These are phyloP conservation scores for Zygothrica quintamaculata DNA, from an alignment of 2,888 invertebrate genomes.

Conservation along the genomic window DNA sequence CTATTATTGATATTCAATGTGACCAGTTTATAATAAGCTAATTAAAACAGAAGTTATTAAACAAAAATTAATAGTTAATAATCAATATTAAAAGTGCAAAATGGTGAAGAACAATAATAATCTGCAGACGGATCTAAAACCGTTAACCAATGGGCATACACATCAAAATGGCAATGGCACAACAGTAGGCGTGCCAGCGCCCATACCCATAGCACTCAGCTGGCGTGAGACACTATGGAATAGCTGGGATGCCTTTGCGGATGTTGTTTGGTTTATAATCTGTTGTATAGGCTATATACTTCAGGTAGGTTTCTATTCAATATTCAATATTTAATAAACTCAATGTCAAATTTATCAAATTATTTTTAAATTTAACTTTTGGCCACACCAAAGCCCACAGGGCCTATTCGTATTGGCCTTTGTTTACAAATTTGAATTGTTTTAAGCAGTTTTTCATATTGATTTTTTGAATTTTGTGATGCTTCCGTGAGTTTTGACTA, in stretches of 20 bases:
- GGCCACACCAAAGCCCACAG: conserved; percentile 14
- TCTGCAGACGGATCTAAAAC: conserved; percentile 33
- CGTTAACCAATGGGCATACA: conserved; percentile 33
- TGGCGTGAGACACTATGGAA: conserved; percentile 64
- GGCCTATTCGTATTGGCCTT: conserved; percentile 1
- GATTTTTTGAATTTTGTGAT: conserved; percentile 9
- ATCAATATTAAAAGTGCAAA: conserved; percentile 35
- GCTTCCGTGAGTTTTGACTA: conserved; percentile 32
- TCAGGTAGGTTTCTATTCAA: conserved; percentile 35
- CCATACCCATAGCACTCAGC: conserved; percentile 5
- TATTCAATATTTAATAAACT: not conserved
- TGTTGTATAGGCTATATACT: conserved; percentile 82
- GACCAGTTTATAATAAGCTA: conserved; percentile 20
- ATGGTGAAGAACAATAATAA: conserved; percentile 81
- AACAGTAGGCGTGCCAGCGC: conserved; percentile 27
- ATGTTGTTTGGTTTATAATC: conserved; percentile 81
- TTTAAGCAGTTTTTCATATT: conserved; percentile 13
- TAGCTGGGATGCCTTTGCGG: conserved; percentile 77
- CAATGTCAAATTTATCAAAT: conserved; percentile 20
- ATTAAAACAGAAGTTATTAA: conserved; percentile 21
- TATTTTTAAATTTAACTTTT: not conserved
- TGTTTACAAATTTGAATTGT: conserved; percentile 35
- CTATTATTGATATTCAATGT: conserved; percentile 38
- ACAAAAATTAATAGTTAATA: conserved; percentile 24
- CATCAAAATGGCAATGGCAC: conserved; percentile 52